Evolutionary conservation across 2,888 invertebrate genomes (phyloP).

Genomic region (Ennomos quercinarius): DNA sequence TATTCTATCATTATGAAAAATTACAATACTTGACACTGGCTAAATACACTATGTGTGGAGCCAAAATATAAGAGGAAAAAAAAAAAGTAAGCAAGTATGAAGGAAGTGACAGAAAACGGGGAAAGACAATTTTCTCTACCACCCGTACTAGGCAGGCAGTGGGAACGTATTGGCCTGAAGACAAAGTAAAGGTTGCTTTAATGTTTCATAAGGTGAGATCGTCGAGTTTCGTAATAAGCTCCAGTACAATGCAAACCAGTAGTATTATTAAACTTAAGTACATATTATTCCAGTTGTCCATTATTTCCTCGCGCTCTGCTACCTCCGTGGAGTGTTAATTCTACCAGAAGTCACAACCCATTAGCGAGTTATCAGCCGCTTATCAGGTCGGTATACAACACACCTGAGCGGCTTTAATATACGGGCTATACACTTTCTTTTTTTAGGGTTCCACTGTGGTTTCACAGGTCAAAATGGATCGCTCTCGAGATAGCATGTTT

Average conservation of each 20-base stretch:
- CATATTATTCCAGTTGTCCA: slow-evolving; percentile 5
- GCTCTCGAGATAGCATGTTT: not conserved
- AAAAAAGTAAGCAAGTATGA: no score
- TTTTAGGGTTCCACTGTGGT: slow-evolving; percentile 5
- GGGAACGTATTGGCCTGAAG: no score
- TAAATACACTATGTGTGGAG: no score
- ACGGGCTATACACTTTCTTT: slow-evolving; percentile 16
- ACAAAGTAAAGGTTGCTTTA: no score
- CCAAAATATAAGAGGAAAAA: no score
- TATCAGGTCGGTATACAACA: slow-evolving; percentile 33
- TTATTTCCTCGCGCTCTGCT: slow-evolving; percentile 19
- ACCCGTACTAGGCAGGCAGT: no score
- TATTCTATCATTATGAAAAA: no score
- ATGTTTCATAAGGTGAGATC: no score
- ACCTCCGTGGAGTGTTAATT: slow-evolving; percentile 34
- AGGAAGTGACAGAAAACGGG: no score
- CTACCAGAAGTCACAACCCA: slow-evolving; percentile 38
- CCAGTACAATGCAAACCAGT: slow-evolving; percentile 2
- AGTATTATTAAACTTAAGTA: not conserved
- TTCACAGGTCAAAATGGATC: not conserved
- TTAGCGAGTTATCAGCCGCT: slow-evolving; percentile 38
- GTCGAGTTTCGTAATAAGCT: not conserved
- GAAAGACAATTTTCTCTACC: no score
- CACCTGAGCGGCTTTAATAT: slow-evolving; percentile 29
- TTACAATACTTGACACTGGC: no score